phyloP scores from a whole-genome alignment of 2,888 invertebrate species.

The Physocephala rufipes region DNA sequence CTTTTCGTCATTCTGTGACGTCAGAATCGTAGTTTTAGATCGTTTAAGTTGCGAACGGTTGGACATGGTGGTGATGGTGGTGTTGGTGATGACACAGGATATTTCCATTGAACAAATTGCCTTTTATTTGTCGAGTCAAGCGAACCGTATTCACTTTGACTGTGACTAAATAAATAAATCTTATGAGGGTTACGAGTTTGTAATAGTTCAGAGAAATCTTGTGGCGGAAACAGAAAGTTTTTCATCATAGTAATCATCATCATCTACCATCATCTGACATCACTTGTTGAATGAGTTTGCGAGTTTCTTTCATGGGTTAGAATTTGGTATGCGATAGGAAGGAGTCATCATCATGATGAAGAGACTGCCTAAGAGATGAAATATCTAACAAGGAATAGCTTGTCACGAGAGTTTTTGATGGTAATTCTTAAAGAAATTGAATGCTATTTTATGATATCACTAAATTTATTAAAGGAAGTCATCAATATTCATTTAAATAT shows the following conservation, averaged over 20 bases:
- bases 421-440: background rate
- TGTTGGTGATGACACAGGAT: background rate
- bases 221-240: conserved; percentile 12
- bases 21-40: conserved; percentile 48
- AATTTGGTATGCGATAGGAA: conserved; percentile 41
- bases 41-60: conserved; percentile 24
- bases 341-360: background rate
- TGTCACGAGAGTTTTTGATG: background rate
- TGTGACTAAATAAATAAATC: conserved; percentile 26
- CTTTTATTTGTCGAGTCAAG: conserved; percentile 26
- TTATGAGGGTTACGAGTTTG: conserved; percentile 17
- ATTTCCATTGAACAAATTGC: background rate
- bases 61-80: background rate
- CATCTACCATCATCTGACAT: conserved; percentile 7
- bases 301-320: conserved; percentile 44
- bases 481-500: background rate
- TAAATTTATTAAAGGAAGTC: background rate
- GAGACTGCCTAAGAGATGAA: too few relatives aligned
- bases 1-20: conserved; percentile 43
- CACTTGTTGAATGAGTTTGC: conserved; percentile 25
- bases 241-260: conserved; percentile 10
- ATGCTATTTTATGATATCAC: background rate
- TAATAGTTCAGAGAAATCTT: conserved; percentile 18
- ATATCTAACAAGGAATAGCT: too few relatives aligned
- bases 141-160: conserved; percentile 29